phyloP scores from a whole-genome alignment of 1,140 invertebrate species.

The Aphis gossypii region DNA sequence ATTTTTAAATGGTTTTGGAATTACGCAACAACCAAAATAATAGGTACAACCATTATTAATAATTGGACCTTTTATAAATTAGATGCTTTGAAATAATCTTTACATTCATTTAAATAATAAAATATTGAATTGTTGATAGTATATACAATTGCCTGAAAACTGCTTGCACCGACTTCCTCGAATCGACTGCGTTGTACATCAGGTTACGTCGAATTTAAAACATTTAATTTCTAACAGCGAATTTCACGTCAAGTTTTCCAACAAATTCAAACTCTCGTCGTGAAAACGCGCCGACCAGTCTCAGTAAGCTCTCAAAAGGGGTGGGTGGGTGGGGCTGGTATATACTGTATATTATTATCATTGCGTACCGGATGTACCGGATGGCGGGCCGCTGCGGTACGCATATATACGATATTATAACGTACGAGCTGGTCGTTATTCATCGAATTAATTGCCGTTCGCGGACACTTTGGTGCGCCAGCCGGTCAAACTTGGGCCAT shows the following conservation, averaged over 20 bases:
- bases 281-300: background rate
- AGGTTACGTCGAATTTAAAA: background rate
- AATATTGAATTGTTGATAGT: background rate
- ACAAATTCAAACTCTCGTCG: background rate
- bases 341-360: background rate
- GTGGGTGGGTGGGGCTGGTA: too few species aligned
- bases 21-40: background rate
- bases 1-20: background rate
- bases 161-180: background rate
- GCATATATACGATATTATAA: background rate
- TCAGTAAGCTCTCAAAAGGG: too few species aligned
- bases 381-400: slow-evolving; percentile 6
- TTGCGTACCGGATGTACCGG: background rate
- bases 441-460: slow-evolving; percentile 39
- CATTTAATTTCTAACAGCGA: background rate
- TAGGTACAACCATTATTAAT: too few species aligned
- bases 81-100: background rate
- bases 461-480: slow-evolving; percentile 26
- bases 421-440: slow-evolving; percentile 15
- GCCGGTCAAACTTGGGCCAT: slow-evolving; percentile 46
- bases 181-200: background rate
- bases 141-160: background rate
- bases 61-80: background rate
- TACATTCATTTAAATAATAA: background rate
- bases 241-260: background rate